Evolutionary conservation across 2,797 vertebrate genomes (phyloP).

Genomic region (Cichlasoma orientale): DNA sequence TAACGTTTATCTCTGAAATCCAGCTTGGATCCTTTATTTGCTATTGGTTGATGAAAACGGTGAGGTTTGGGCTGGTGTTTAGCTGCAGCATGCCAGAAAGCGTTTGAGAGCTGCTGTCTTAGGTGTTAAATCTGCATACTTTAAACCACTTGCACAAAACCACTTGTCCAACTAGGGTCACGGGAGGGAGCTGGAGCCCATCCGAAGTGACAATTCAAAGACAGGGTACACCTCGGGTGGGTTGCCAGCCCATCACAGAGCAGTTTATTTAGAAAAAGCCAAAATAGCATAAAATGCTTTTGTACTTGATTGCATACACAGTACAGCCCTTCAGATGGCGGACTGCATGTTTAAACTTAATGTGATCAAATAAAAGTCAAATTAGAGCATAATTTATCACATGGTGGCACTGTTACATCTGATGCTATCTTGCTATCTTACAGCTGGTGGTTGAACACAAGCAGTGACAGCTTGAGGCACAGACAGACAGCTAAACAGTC

Average conservation of each 20-base stretch:
- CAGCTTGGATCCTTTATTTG: not conserved
- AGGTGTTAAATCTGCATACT: not conserved
- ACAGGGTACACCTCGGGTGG: not conserved
- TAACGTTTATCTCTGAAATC: not conserved
- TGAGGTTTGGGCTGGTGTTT: accelerated
- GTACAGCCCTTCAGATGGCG: not conserved
- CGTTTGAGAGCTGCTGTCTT: not conserved
- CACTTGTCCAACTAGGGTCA: not conserved
- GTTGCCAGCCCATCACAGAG: not conserved
- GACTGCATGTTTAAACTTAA: not conserved
- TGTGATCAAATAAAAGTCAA: not conserved
- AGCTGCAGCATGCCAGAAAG: not conserved
- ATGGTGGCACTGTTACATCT: constrained; percentile 5
- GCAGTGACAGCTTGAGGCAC: constrained; percentile 59
- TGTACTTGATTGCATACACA: not conserved
- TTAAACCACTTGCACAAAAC: not conserved
- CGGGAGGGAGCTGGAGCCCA: not conserved
- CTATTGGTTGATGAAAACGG: not conserved
- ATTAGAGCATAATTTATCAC: constrained; percentile 9
- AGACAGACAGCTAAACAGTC: constrained; percentile 43
- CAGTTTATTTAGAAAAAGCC: not conserved
- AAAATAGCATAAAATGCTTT: not conserved
- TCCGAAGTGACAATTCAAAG: not conserved
- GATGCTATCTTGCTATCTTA: constrained; percentile 15
- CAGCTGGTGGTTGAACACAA: constrained; percentile 33